These are phyloP conservation scores for Oreohelix idahoensis DNA, from an alignment of 1,140 invertebrate species.

Conservation along the genomic window DNA sequence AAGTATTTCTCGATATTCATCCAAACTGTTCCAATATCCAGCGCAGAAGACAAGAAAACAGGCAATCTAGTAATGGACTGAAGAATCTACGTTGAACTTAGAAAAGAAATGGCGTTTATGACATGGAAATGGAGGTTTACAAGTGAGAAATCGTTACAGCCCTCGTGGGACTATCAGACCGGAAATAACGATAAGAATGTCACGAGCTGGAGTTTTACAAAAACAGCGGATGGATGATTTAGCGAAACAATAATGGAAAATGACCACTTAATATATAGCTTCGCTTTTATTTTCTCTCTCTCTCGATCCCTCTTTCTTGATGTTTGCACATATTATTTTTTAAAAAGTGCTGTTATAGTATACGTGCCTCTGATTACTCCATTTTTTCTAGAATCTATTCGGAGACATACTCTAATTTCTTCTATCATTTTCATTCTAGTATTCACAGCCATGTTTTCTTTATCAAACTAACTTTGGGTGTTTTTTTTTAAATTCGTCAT, in stretches of 20 bases:
- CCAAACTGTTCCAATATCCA: too few species aligned
- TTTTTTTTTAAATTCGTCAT: too few species aligned
- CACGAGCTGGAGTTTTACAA: background rate
- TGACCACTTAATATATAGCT: background rate
- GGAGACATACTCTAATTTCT: too few species aligned
- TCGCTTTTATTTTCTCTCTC: background rate
- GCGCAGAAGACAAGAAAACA: background rate
- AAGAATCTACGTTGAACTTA: background rate
- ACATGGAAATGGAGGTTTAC: background rate
- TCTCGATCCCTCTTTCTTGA: background rate
- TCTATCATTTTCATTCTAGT: too few species aligned
- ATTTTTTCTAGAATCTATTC: too few species aligned
- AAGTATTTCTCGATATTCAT: too few species aligned
- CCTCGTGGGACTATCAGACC: background rate
- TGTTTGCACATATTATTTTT: background rate
- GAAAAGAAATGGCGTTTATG: background rate
- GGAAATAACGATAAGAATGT: background rate
- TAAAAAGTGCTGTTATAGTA: background rate
- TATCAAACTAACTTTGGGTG: too few species aligned
- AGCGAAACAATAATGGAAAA: background rate
- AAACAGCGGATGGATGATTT: background rate
- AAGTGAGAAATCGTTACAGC: background rate
- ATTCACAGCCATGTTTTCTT: too few species aligned
- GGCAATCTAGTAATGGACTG: background rate
- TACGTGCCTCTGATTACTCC: background rate